These are phyloP conservation scores for Danio albolineatus DNA, from an alignment of 2,797 vertebrate species.

Conservation along the genomic window DNA sequence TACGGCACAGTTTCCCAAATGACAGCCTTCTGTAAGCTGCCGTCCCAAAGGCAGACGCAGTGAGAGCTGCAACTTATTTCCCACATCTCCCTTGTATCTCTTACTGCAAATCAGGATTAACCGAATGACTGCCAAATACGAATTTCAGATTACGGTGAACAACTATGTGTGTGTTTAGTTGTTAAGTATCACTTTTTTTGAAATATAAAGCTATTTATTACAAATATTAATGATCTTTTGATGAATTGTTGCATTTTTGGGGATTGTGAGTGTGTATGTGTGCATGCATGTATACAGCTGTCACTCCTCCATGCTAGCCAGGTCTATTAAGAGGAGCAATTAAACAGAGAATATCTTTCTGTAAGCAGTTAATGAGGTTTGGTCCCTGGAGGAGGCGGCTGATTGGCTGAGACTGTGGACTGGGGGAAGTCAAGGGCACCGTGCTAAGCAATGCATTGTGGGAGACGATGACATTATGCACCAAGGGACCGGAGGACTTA, in stretches of 20 bases:
- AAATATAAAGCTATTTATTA: not conserved
- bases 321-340: conserved; percentile 84
- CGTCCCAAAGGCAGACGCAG: conserved; percentile 44
- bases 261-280: conserved; percentile 26
- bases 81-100: conserved; percentile 47
- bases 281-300: conserved; percentile 76
- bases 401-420: conserved; percentile 60
- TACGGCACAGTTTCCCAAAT: conserved; percentile 44
- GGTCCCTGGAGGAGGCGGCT: conserved; percentile 77
- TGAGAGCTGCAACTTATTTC: conserved; percentile 52
- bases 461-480: conserved; percentile 59
- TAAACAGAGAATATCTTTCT: conserved; percentile 85
- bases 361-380: conserved; percentile 87
- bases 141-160: conserved; percentile 23
- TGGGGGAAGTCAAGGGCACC: conserved; percentile 62
- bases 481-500: conserved; percentile 48
- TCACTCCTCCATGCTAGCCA: conserved; percentile 73
- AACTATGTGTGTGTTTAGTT: not conserved
- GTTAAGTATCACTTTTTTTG: not conserved
- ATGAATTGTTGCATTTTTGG: not conserved
- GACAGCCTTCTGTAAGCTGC: conserved; percentile 50
- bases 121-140: conserved; percentile 29
- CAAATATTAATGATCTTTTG: not conserved
- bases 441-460: conserved; percentile 59
- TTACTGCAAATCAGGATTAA: conserved; percentile 47